Percentiles rank a stretch among this genome's conserved stretches.
Conservation (phyloP, 2,888 invertebrate species). For the Dolichopus griseipennis region DNA sequence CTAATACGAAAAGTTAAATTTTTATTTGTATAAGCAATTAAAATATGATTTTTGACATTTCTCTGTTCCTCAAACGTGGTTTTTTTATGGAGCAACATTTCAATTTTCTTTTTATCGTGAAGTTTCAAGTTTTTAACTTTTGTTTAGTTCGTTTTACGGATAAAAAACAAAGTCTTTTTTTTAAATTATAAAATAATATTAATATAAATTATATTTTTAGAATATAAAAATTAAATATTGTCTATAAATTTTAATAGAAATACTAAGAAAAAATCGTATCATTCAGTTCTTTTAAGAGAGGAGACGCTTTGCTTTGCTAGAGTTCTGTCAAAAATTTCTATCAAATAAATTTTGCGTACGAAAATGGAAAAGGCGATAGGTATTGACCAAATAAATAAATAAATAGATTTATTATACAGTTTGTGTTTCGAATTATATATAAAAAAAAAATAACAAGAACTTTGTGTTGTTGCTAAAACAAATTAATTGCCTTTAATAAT, state of each 20-base stretch:
- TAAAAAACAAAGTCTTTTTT: not conserved
- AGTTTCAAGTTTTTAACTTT: constrained; percentile 6
- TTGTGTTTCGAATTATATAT: not conserved
- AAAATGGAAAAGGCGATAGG: constrained; percentile 6
- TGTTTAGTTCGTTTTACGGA: constrained; percentile 6
- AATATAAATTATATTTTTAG: not conserved
- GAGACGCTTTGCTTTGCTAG: not conserved
- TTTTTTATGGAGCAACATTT: not conserved
- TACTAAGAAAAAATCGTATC: not conserved
- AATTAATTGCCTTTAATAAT: not conserved
- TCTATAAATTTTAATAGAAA: not conserved
- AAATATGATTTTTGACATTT: not conserved
- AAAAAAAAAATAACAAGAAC: not conserved
- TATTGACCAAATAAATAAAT: constrained; percentile 6
- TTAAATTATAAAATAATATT: constrained; percentile 1
- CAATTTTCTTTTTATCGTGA: constrained; percentile 6
- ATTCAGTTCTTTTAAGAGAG: not conserved
- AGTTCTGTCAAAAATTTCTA: constrained; percentile 1
- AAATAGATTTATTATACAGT: constrained; percentile 6
- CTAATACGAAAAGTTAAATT: no score
- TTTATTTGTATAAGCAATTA: no score
- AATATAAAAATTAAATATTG: not conserved
- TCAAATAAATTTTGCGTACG: constrained; percentile 4
- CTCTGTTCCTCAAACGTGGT: not conserved
- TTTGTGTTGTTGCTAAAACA: constrained; percentile 2